These are phyloP conservation scores for Brachypodius melanocephalos DNA, from an alignment of 2,113 vertebrate genomes.

Conservation along the genomic window DNA sequence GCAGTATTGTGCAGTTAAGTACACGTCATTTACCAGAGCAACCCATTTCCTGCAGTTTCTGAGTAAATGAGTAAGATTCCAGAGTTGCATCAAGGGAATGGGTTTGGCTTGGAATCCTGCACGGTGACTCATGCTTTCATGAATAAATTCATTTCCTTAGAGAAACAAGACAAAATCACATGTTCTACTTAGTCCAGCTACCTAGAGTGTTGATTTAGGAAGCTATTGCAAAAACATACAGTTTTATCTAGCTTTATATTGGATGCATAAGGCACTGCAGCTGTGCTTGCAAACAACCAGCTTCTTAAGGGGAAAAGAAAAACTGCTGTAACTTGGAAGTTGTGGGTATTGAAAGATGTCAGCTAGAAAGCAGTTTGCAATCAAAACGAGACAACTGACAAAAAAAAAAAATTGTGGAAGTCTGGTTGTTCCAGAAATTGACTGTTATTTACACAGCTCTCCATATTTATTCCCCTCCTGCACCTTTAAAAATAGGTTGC, in stretches of 20 bases:
- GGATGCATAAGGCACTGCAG: neutral
- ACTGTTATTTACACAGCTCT: neutral
- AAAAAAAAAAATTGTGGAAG: neutral
- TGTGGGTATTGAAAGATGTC: neutral
- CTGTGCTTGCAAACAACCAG: neutral
- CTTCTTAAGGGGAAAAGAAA: neutral
- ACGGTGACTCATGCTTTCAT: conserved; percentile 3
- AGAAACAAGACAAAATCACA: neutral
- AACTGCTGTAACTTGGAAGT: neutral
- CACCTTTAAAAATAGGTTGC: neutral
- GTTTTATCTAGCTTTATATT: neutral
- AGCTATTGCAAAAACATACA: neutral
- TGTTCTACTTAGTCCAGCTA: neutral
- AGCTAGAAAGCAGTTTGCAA: neutral
- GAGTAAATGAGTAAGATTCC: neutral
- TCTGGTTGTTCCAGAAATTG: neutral
- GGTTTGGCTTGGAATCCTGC: neutral
- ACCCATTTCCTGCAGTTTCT: neutral
- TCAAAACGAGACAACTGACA: neutral
- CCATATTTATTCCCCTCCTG: neutral
- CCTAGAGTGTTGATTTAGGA: neutral
- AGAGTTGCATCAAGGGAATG: neutral
- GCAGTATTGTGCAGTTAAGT: neutral
- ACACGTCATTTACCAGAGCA: neutral
- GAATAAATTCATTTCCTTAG: neutral